Evolutionary conservation across 2,888 invertebrate species (phyloP).

Genomic region (Sceliomorpha sp.): DNA sequence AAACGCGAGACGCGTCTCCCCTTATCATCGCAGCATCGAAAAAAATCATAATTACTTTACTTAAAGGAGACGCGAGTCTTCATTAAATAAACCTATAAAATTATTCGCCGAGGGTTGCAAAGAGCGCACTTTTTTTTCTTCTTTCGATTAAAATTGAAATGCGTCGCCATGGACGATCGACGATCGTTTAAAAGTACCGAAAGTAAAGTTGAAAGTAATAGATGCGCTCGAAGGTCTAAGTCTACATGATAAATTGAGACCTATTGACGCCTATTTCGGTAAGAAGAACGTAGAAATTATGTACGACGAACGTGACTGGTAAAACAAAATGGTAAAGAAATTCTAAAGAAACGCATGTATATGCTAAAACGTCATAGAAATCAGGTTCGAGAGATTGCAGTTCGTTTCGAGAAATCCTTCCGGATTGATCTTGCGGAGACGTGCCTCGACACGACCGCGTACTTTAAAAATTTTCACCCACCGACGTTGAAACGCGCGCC

Average conservation of each 20-base stretch:
- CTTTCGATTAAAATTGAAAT: no score
- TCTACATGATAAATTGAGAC: constrained; percentile 3
- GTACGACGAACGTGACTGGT: constrained; percentile 1
- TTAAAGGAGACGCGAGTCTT: no score
- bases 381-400: constrained; percentile 17
- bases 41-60: constrained; percentile 15
- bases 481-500: constrained; percentile 13
- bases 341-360: neutral
- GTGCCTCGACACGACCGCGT: constrained; percentile 35
- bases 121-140: no score
- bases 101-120: no score
- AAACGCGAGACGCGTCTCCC: neutral
- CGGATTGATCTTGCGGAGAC: constrained; percentile 30
- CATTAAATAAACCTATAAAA: no score
- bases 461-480: constrained; percentile 18
- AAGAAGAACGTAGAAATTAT: neutral
- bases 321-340: neutral
- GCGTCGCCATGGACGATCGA: no score
- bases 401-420: constrained; percentile 30
- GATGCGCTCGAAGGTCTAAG: no score
- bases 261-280: constrained; percentile 1
- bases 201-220: no score
- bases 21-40: neutral
- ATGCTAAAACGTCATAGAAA: constrained; percentile 6
- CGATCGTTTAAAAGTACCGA: no score